Conservation (phyloP, 2,113 vertebrate species). For the Crypturellus undulatus region DNA sequence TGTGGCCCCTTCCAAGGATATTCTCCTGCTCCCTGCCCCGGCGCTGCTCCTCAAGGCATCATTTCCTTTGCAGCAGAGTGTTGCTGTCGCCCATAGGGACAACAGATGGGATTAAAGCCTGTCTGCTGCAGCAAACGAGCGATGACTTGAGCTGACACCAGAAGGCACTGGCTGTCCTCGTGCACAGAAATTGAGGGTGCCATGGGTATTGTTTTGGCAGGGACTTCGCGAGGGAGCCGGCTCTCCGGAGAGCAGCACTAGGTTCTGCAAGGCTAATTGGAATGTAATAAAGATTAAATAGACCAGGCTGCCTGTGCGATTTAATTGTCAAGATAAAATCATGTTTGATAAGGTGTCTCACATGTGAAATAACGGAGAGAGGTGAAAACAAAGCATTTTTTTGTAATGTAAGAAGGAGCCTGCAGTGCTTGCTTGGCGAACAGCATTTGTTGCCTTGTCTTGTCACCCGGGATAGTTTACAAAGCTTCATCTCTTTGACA, state of each 20-base stretch:
- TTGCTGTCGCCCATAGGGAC: background rate
- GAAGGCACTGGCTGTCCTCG: background rate
- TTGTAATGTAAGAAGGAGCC: background rate
- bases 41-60: background rate
- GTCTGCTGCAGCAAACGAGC: background rate
- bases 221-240: background rate
- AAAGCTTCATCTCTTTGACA: rapidly evolving
- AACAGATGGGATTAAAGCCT: background rate
- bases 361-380: rapidly evolving
- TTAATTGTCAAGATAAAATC: background rate
- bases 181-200: background rate
- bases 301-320: background rate
- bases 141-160: background rate
- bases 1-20: background rate
- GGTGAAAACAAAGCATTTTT: background rate
- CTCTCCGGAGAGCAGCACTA: background rate
- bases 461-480: background rate
- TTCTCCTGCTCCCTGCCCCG: background rate
- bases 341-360: background rate
- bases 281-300: background rate
- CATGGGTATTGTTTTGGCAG: background rate
- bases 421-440: rapidly evolving
- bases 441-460: background rate
- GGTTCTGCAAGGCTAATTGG: background rate
- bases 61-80: background rate